Base-by-base conservation (phyloP, 1,140 invertebrate genomes). In the Ceratina australensis region DNA sequence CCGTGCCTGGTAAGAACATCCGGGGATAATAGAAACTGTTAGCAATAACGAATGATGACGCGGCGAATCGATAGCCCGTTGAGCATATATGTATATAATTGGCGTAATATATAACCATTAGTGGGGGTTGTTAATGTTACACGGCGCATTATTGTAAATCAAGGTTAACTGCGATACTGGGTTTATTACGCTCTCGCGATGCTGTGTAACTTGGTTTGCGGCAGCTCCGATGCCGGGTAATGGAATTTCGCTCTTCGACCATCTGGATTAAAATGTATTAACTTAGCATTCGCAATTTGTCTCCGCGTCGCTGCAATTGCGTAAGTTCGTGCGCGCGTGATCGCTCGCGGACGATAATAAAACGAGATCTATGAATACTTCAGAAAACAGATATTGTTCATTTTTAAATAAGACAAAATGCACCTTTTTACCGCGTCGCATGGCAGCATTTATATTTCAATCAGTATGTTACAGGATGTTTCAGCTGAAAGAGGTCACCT, bases 91-190 rank as follows among this genome's bases (percentile, higher is more conserved):
- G 64, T 75, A 83, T 84, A 87, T 83, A 87, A 87, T 88, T 87
- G 79, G 78, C 66, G 87, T 80, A 86, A 88, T 89, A 83, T 85
- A 75, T 88, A 89, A 88, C 84, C 88, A 89, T 89, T 89, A 89
- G 77, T 89, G 88, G 77, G 85, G 74, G 87, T 86, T 88, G 87
- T 88, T 89, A 89, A 88, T 87, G 87, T 86, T 83, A 82, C 86
- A 88, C 68, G 79, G 80, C 63, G 85, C 87, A 89, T 89, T 88
- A 89, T 87, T 88, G 88, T 89, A 89, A 89, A 89, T 89, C 88
- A 89, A 85, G 80, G 87, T 89, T 89, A 89, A 88, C 87, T 86
- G 80, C 85, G 80, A 83, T 82, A 87, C 88, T 82, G 67, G 85
- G 86, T 89, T 87, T 89, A 88, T 89, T 86, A 82, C 76, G 79